Percentiles rank a stretch among this genome's conserved stretches.
Conservation (phyloP, 2,797 vertebrate species). For the Sitta carolinensis region DNA sequence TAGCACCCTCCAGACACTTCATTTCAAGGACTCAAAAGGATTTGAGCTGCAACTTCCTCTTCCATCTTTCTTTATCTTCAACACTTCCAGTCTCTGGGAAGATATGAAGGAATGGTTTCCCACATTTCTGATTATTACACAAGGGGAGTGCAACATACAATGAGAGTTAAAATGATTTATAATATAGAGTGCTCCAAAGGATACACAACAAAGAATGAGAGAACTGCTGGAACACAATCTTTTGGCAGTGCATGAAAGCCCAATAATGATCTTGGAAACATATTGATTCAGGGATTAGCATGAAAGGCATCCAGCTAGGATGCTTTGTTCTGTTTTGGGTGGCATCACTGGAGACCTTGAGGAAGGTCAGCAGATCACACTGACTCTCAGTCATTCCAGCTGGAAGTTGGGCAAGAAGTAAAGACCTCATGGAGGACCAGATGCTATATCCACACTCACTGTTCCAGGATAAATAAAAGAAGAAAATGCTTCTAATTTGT, state of each 20-base stretch:
- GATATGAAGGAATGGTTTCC: background rate
- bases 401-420: slow-evolving; percentile 5
- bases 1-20: background rate
- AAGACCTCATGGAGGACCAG: background rate
- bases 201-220: background rate
- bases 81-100: background rate
- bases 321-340: slow-evolving; percentile 37
- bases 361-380: slow-evolving; percentile 8
- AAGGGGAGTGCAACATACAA: background rate
- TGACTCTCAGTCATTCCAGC: slow-evolving; percentile 8
- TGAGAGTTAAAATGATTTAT: slow-evolving; percentile 29
- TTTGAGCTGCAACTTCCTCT: background rate
- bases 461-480: slow-evolving; percentile 46
- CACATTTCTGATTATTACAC: background rate
- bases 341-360: slow-evolving; percentile 25
- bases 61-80: background rate
- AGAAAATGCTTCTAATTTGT: slow-evolving; percentile 21
- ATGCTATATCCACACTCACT: background rate
- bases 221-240: slow-evolving; percentile 17
- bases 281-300: slow-evolving; percentile 32
- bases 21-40: background rate
- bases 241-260: slow-evolving; percentile 44
- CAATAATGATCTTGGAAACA: background rate
- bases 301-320: slow-evolving; percentile 33
- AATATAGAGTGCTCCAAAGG: background rate